These are phyloP conservation scores for Xerus rutilus DNA, from an alignment of 2,797 vertebrate species.

Conservation along the genomic window DNA sequence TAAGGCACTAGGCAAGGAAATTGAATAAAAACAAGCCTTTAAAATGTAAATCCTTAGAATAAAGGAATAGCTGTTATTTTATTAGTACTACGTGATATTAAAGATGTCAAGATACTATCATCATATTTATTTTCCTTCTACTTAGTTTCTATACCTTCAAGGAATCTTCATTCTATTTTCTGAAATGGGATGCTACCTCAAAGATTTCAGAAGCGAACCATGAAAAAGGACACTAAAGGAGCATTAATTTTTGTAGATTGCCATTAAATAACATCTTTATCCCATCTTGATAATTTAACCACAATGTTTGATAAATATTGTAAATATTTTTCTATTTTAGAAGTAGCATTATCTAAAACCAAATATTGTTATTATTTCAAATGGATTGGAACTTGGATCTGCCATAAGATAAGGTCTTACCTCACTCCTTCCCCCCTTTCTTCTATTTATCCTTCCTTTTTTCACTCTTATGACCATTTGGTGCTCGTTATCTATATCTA, in stretches of 20 bases:
- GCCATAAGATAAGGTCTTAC: neutral
- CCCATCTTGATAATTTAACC: constrained; percentile 43
- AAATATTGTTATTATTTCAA: constrained; percentile 52
- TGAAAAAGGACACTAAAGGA: constrained; percentile 38
- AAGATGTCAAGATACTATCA: neutral
- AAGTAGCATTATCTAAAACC: constrained; percentile 33
- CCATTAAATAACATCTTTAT: constrained; percentile 38
- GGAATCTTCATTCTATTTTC: constrained; percentile 17
- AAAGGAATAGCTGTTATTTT: constrained; percentile 23
- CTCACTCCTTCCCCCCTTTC: no score
- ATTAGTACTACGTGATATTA: constrained; percentile 39
- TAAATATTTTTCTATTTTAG: constrained; percentile 42
- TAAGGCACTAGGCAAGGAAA: constrained; percentile 35
- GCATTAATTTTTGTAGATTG: constrained; percentile 18
- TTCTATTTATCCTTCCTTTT: neutral
- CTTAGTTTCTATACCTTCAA: constrained; percentile 7
- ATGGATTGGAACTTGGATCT: constrained; percentile 26
- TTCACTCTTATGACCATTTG: neutral
- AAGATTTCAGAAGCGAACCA: constrained; percentile 56
- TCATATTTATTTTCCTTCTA: constrained; percentile 21
- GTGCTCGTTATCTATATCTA: neutral
- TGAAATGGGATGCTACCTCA: constrained; percentile 8
- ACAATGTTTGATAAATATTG: neutral
- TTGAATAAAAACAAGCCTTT: constrained; percentile 55
- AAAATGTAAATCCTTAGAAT: constrained; percentile 61